Base-by-base conservation (phyloP, 2,797 vertebrate species). In the Enteromius afrohamiltoni region DNA sequence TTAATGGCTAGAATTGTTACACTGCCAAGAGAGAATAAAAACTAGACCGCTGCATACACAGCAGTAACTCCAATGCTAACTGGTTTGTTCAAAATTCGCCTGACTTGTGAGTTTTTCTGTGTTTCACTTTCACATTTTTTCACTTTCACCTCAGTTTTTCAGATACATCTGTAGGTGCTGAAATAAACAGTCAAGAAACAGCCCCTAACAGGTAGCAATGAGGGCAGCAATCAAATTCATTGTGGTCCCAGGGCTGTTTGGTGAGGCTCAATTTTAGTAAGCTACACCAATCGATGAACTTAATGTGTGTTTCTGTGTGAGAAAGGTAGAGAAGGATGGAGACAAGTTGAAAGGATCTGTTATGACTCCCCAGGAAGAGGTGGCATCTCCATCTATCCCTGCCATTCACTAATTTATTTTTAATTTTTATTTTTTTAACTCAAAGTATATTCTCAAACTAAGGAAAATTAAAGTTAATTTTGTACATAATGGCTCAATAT, bases 221-320 rank as follows among this genome's bases (percentile, higher is more conserved):
- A 55, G 47, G 68, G 65, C 83, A 67, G 84, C 68, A 83, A 84
- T 86, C 87, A 83, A 83, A 83, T 88, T 88, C 85, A 88, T 70
- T 85, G 84, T 71, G 62, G 85, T 82, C 77, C 84, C 71, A 84
- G 84, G 65, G 62, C 85, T 83, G 77, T 90, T 87, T 91, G 87
- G 91, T 89, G 76, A 69, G 81, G 90, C 89, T 92, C 90, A 87
- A 87, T 89, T 88, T 88, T 81, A 84, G 89, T 89, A 91, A 93
- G 89, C 88, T 86, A 84, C 86, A 93, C 91, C 81, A 91, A 92
- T 93, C 93, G 78, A 94, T 94, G 86, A 85, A 86, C 92, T 94
- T 91, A 91, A 92, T 91, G 85, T 84, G 89, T 40, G 60, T 86
- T 89, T 87, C 91, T 85, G 83, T 83, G 82, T 86, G 86, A 90